These are phyloP conservation scores for Drosophila virilis DNA, from an alignment of 1,140 invertebrate species.

Conservation along the genomic window DNA sequence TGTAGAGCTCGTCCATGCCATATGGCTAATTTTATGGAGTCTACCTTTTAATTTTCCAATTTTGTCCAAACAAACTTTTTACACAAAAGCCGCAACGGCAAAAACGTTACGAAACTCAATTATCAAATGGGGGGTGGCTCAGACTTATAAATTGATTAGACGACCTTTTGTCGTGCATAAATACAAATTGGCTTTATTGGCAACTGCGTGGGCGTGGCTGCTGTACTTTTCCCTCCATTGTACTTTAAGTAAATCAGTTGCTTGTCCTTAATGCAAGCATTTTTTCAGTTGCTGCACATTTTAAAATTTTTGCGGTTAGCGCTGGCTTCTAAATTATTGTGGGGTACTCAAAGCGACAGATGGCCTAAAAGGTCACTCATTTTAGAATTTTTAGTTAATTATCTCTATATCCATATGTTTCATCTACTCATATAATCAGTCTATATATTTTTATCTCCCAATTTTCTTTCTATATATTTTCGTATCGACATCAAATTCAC, in stretches of 20 bases:
- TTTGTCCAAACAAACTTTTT: constrained; percentile 54
- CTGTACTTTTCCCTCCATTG: constrained; percentile 16
- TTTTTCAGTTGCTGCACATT: neutral
- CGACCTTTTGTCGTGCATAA: constrained; percentile 41
- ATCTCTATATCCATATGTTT: neutral
- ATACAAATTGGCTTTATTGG: constrained; percentile 63
- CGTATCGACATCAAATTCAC: no score
- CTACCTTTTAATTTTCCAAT: constrained; percentile 64
- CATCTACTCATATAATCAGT: neutral
- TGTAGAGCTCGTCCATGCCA: constrained; percentile 41
- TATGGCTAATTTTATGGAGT: constrained; percentile 70
- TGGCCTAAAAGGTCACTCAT: constrained; percentile 3
- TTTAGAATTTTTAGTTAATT: neutral
- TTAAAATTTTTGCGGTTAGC: constrained; percentile 37
- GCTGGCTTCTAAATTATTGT: constrained; percentile 16
- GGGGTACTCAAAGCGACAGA: constrained; percentile 31
- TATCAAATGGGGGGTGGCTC: constrained; percentile 49
- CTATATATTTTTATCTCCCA: no score
- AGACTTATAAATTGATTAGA: constrained; percentile 67
- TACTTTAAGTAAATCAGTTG: constrained; percentile 25
- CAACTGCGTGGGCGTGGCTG: constrained; percentile 48
- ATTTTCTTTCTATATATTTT: neutral
- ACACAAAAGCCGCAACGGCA: constrained; percentile 38
- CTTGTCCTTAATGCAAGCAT: neutral
- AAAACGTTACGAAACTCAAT: constrained; percentile 64